Conservation (phyloP, 2,113 vertebrate species). For the Arenaria interpres region DNA sequence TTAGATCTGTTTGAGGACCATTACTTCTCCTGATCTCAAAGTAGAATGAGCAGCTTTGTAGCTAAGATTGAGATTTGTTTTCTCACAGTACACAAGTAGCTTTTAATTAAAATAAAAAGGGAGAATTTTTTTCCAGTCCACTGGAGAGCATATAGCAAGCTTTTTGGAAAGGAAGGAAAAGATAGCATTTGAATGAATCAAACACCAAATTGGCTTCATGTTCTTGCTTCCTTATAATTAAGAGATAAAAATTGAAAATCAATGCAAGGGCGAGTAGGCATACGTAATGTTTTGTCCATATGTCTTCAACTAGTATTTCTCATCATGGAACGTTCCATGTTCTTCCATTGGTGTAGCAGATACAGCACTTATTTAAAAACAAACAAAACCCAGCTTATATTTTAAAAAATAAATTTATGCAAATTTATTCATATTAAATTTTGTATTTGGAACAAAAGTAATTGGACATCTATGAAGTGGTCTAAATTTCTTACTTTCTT, state of each 20-base stretch:
- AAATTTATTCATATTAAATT: background rate
- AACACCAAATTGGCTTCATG: background rate
- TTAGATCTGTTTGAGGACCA: background rate
- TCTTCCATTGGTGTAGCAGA: background rate
- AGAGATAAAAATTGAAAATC: background rate
- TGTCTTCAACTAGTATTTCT: background rate
- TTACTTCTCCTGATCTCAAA: background rate
- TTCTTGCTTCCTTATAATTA: background rate
- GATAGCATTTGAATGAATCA: background rate
- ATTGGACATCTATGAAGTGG: background rate
- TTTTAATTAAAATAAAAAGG: background rate
- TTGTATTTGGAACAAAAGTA: background rate
- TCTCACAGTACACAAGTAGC: background rate
- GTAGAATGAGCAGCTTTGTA: background rate
- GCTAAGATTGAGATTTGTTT: background rate
- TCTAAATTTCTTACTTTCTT: background rate
- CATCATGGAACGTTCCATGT: rapidly evolving
- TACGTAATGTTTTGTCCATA: background rate
- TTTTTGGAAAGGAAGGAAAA: background rate
- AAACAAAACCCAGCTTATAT: background rate
- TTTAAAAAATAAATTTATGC: background rate
- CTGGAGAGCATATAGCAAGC: background rate
- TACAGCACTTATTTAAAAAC: background rate
- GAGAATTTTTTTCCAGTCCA: background rate
- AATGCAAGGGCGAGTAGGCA: background rate